Conservation (phyloP, 2,797 vertebrate genomes). For the Sebastes umbrosus region DNA sequence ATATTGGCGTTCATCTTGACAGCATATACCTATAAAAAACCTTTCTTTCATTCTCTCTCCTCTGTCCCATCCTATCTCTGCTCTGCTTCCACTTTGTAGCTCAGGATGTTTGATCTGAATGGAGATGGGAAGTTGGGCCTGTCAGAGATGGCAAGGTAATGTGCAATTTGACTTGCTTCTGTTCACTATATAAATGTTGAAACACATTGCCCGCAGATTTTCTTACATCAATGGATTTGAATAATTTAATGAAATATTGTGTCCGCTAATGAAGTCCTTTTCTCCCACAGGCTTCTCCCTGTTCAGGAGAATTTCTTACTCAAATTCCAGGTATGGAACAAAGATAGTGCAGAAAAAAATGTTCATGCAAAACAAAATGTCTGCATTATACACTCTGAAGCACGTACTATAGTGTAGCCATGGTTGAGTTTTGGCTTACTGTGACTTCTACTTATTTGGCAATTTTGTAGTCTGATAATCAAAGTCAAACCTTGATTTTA, state of each 20-base stretch:
- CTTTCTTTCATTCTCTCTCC: slow-evolving; percentile 67
- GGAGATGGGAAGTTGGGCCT: slow-evolving; percentile 96
- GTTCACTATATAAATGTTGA: slow-evolving; percentile 29
- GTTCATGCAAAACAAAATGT: not conserved
- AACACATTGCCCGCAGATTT: slow-evolving; percentile 10
- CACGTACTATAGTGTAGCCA: not conserved
- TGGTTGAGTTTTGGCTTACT: not conserved
- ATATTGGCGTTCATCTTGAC: slow-evolving; percentile 23
- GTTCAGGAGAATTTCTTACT: slow-evolving; percentile 91
- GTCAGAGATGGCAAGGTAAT: slow-evolving; percentile 96
- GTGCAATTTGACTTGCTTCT: slow-evolving; percentile 34
- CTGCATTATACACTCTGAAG: not conserved
- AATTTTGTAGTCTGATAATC: not conserved
- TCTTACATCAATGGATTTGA: slow-evolving; percentile 26
- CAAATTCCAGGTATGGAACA: slow-evolving; percentile 81
- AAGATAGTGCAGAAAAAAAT: not conserved
- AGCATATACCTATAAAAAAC: slow-evolving; percentile 11
- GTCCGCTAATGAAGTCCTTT: slow-evolving; percentile 50
- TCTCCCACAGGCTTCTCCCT: slow-evolving; percentile 83
- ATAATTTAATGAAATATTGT: slow-evolving; percentile 45
- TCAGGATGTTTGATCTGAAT: slow-evolving; percentile 96
- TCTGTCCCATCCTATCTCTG: slow-evolving; percentile 75
- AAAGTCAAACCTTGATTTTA: slow-evolving; percentile 16
- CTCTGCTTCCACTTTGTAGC: slow-evolving; percentile 81
- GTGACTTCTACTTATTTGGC: not conserved